Base-by-base conservation (phyloP, 2,888 invertebrate genomes). In the Zelleria hepariella region DNA sequence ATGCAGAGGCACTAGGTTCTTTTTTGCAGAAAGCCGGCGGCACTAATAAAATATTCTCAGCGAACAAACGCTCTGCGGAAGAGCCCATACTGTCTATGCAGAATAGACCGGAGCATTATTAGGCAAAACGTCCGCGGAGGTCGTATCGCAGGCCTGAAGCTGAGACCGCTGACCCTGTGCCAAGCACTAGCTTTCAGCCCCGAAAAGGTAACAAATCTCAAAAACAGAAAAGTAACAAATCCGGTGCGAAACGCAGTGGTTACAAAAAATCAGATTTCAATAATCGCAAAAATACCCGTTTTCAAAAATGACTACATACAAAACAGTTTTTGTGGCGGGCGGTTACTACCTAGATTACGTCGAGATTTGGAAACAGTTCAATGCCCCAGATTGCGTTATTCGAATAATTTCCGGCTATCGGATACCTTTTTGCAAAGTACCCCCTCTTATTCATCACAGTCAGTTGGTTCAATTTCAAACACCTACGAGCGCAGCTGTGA, bases 11-110 rank as follows among this genome's bases (percentile, higher is more conserved):
- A 26, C 23, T 58, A 32, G 18, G 47, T n/a, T 47, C 47, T 15
- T 47, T 47, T 47, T 47, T 47, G 15, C 47, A 47, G 47, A 47
- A 47, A n/a, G 47, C 47, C 10, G 47, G 47, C 6, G 47, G 47
- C 10, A 47, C 47, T n/a, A 47, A n/a, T n/a, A 47, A 47, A 47
- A 10, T 47, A 47, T 47, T 47, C 18, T 7, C 47, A n/a, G 6
- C 15, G 4, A 32, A 42, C 42, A 57, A 57, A 20, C 57, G 57
- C 42, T 32, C 57, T 21, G 57, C 57, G 18, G 47, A 47, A 47
- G 57, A 57, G 42, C 57, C 57, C 15, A n/a, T 57, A n/a, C 32
- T 57, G 42, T 57, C 57, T n/a, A 21, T 57, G 32, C 57, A 20
- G 18, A 15, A 51, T 58, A 5, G 24, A 27, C 26, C 18, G 8